phyloP scores from a whole-genome alignment of 2,888 invertebrate species.

The Agrotis ipsilon region DNA sequence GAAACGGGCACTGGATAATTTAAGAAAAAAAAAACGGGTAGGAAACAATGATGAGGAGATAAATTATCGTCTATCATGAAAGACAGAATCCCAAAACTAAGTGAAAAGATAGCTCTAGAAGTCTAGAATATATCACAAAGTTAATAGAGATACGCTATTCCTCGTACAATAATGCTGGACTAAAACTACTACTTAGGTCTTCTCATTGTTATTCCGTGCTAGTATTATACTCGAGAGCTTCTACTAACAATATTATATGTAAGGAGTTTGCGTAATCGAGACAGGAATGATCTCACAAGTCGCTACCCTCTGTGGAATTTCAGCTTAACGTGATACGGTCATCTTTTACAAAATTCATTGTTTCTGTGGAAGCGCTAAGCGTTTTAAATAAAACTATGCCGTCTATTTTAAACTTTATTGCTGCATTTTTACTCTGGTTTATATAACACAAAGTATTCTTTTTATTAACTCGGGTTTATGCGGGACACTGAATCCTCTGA shows the following conservation, averaged over 20 bases:
- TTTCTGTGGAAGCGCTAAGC: conserved; percentile 5
- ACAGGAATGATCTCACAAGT: conserved; percentile 34
- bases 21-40: background rate
- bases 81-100: background rate
- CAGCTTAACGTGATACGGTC: background rate
- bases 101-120: background rate
- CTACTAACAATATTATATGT: conserved; percentile 29
- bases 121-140: background rate
- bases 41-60: background rate
- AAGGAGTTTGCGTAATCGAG: conserved; percentile 26
- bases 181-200: conserved; percentile 20
- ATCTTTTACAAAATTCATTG: conserved; percentile 1
- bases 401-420: conserved; percentile 31
- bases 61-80: background rate
- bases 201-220: conserved; percentile 51
- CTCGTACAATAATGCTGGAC: background rate
- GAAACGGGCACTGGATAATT: background rate
- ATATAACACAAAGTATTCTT: conserved; percentile 29
- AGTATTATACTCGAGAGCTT: conserved; percentile 30
- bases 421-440: conserved; percentile 15
- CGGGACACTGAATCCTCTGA: no score
- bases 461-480: conserved; percentile 52
- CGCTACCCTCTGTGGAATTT: conserved; percentile 24
- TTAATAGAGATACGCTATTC: background rate
- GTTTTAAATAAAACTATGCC: conserved; percentile 11